These are phyloP conservation scores for Coregonus ussuriensis DNA, from an alignment of 2,797 vertebrate species.

Conservation along the genomic window DNA sequence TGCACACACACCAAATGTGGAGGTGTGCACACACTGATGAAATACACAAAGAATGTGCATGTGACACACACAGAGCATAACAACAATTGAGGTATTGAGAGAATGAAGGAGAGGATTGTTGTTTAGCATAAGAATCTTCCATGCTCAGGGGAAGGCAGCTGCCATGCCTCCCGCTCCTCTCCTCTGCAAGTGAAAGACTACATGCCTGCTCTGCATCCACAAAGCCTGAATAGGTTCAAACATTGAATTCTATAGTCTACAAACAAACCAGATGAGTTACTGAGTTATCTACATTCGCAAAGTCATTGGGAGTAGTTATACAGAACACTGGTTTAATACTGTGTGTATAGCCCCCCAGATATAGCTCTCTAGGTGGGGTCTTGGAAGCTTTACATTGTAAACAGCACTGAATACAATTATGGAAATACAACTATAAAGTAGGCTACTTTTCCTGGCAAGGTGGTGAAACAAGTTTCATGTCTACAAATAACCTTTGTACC, in stretches of 20 bases:
- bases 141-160: background rate
- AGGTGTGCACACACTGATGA: background rate
- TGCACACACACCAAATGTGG: background rate
- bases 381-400: background rate
- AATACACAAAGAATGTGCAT: background rate
- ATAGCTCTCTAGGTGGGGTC: background rate
- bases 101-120: slow-evolving; percentile 1
- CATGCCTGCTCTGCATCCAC: background rate
- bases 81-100: background rate
- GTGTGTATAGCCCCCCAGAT: background rate
- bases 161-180: background rate
- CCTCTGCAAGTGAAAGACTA: background rate
- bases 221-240: background rate
- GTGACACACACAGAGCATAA: background rate
- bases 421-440: background rate
- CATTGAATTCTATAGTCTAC: background rate
- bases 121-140: slow-evolving; percentile 3
- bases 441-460: background rate
- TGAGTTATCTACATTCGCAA: too few relatives aligned
- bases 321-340: background rate
- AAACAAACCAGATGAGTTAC: background rate
- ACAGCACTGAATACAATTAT: background rate
- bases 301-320: background rate
- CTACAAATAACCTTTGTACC: background rate
- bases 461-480: background rate